Percentiles rank a stretch among this genome's conserved stretches.
Evolutionary conservation across 2,797 vertebrate genomes (phyloP).

Genomic region (Rhabdophis nuchalis): DNA sequence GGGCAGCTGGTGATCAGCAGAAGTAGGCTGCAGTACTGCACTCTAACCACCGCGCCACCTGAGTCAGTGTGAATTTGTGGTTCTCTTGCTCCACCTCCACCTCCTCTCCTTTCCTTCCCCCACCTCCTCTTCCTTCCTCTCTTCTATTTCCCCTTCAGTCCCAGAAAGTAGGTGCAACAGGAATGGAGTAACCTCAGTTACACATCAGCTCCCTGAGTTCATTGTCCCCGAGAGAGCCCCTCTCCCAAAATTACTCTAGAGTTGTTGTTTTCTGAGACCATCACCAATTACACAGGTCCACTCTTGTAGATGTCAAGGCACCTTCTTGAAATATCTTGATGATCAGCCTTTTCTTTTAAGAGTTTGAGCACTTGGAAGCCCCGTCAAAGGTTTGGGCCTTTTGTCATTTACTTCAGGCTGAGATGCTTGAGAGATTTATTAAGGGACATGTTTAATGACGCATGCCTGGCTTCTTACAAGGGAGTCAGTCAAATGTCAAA

Average conservation of each 20-base stretch:
- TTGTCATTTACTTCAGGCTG: conserved; percentile 68
- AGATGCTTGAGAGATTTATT: conserved; percentile 78
- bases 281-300: conserved; percentile 27
- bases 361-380: conserved; percentile 24
- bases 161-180: background rate
- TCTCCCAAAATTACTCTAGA: background rate
- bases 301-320: conserved; percentile 7
- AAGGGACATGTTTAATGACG: conserved; percentile 79
- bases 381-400: conserved; percentile 65
- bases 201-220: background rate
- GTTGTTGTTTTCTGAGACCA: conserved; percentile 1
- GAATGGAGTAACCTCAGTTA: background rate
- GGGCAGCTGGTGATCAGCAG: too few relatives aligned
- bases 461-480: conserved; percentile 76
- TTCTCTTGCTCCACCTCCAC: background rate
- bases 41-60: too few relatives aligned
- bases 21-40: too few relatives aligned
- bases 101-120: background rate
- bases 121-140: too few relatives aligned
- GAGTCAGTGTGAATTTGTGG: background rate
- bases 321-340: conserved; percentile 3
- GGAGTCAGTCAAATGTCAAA: conserved; percentile 82
- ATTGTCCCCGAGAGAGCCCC: background rate
- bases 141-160: background rate
- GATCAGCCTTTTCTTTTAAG: conserved; percentile 38